These are phyloP conservation scores for Lingula anatina DNA, from an alignment of 2,888 invertebrate species.

Conservation along the genomic window DNA sequence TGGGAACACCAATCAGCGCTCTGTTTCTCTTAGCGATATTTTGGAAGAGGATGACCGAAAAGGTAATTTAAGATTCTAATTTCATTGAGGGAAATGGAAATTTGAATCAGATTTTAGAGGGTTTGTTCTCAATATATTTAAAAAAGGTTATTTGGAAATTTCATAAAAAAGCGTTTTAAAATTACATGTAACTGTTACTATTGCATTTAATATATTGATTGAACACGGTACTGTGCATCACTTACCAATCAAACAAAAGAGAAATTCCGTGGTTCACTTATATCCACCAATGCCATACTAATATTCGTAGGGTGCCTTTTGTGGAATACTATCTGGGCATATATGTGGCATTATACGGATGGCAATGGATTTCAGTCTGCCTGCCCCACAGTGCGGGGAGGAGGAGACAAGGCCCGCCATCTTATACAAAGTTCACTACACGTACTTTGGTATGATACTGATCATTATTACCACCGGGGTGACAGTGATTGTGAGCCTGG, in stretches of 20 bases:
- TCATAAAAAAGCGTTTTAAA: no score
- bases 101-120: no score
- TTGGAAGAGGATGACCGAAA: constrained; percentile 41
- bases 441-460: constrained; percentile 37
- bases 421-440: constrained; percentile 33
- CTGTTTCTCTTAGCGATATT: constrained; percentile 38
- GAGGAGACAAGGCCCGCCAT: constrained; percentile 47
- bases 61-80: no score
- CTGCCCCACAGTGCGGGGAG: constrained; percentile 51
- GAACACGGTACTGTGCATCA: no score
- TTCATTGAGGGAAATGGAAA: no score
- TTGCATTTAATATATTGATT: no score
- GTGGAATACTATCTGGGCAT: constrained; percentile 52
- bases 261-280: no score
- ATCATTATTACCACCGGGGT: constrained; percentile 27
- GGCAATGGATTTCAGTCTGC: constrained; percentile 52
- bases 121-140: no score
- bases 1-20: constrained; percentile 42
- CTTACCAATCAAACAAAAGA: no score
- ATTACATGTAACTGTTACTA: no score
- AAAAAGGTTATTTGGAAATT: constrained; percentile 1
- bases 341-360: constrained; percentile 51
- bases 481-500: constrained; percentile 29
- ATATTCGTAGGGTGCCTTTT: constrained; percentile 50
- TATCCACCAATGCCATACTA: no score